Percentiles rank a stretch among this genome's conserved stretches.
Conservation (phyloP, 2,113 vertebrate species). For the Lasiurus cinereus region DNA sequence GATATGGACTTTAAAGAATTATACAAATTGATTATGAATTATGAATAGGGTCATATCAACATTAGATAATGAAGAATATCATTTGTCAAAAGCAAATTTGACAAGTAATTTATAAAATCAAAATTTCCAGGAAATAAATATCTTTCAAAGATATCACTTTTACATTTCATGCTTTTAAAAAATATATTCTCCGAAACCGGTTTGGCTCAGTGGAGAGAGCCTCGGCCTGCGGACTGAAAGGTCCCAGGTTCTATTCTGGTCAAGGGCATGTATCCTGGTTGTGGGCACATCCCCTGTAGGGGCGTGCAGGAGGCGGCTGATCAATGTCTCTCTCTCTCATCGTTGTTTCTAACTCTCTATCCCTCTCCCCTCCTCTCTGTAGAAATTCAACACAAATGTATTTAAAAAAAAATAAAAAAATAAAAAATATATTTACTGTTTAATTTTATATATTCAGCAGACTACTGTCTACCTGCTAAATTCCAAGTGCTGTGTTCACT, state of each 20-base stretch:
- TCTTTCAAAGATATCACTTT: background rate
- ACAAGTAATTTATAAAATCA: background rate
- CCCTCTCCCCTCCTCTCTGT: too few species aligned
- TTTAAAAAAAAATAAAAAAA: background rate
- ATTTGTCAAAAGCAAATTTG: background rate
- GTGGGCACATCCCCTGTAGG: too few species aligned
- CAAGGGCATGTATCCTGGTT: too few species aligned
- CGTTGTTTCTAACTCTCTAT: too few species aligned
- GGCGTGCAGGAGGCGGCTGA: too few species aligned
- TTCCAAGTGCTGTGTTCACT: background rate
- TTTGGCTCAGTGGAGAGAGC: too few species aligned
- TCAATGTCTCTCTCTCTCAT: too few species aligned
- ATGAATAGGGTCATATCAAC: background rate
- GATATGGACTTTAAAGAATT: background rate
- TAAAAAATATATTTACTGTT: constrained; percentile 11
- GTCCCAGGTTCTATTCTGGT: too few species aligned
- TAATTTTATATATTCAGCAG: background rate
- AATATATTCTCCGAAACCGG: background rate
- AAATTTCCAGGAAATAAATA: constrained; percentile 43
- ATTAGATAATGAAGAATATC: background rate
- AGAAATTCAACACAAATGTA: too few species aligned
- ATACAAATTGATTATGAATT: background rate
- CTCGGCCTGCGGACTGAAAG: too few species aligned
- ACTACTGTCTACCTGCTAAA: constrained; percentile 25
- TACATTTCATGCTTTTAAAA: constrained; percentile 28